phyloP scores from a whole-genome alignment of 2,888 invertebrate genomes.

The Leucania comma region DNA sequence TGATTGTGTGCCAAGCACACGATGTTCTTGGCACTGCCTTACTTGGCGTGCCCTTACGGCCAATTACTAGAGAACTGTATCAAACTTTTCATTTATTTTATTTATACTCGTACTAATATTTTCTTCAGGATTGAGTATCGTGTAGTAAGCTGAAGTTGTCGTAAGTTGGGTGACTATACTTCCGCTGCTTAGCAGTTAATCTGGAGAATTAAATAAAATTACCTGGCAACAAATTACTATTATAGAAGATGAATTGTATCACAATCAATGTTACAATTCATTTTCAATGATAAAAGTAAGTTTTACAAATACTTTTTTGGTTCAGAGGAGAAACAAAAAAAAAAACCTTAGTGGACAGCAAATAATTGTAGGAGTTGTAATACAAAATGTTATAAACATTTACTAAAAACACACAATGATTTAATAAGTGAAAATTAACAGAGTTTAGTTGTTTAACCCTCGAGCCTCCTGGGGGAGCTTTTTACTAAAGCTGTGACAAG shows the following conservation, averaged over 20 bases:
- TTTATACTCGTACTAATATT: too few relatives aligned
- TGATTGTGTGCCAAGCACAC: background rate
- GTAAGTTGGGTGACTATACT: background rate
- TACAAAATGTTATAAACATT: conserved; percentile 19
- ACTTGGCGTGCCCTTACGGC: too few relatives aligned
- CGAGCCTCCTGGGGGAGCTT: background rate
- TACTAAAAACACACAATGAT: conserved; percentile 9
- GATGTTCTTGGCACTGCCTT: background rate
- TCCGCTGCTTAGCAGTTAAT: background rate
- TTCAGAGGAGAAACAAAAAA: conserved; percentile 10
- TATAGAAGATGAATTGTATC: background rate
- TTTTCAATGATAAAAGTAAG: too few relatives aligned
- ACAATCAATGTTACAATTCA: background rate
- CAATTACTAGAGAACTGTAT: background rate
- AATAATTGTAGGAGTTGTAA: conserved; percentile 7
- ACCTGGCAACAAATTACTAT: too few relatives aligned
- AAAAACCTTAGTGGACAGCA: background rate
- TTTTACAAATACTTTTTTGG: background rate
- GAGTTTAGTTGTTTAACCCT: background rate
- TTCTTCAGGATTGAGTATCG: background rate
- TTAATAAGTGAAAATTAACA: conserved; percentile 16
- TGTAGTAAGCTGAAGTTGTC: background rate
- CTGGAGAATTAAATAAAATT: background rate
- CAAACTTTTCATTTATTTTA: too few relatives aligned
- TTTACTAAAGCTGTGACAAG: background rate